phyloP scores from a whole-genome alignment of 1,140 invertebrate species.

The Bombus fervidus region DNA sequence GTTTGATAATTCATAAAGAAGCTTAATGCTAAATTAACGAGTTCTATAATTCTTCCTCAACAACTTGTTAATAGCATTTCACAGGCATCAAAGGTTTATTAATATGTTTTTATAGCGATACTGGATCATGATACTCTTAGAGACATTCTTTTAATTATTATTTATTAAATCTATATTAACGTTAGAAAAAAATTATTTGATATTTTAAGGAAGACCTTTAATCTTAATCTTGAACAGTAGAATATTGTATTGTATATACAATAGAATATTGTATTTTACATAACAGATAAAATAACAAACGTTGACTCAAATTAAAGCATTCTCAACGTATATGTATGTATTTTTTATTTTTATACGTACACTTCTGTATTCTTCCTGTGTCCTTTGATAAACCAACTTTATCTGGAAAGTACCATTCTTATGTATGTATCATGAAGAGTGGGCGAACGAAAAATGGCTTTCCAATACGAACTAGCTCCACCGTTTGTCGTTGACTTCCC shows the following conservation, averaged over 20 bases:
- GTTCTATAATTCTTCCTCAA: not conserved
- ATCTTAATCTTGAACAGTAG: not conserved
- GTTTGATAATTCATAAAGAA: not conserved
- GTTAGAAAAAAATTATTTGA: not conserved
- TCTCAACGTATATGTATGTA: no score
- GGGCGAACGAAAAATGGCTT: constrained; percentile 53
- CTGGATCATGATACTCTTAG: not conserved
- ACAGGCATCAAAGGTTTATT: no score
- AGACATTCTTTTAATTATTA: not conserved
- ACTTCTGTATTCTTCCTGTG: not conserved
- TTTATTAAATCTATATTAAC: not conserved
- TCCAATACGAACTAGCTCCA: constrained; percentile 42
- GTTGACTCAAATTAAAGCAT: no score
- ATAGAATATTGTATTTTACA: no score
- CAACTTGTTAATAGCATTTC: not conserved
- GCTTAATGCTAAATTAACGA: not conserved
- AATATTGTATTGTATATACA: no score
- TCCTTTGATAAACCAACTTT: constrained; percentile 39
- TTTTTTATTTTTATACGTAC: not conserved
- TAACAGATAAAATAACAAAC: no score
- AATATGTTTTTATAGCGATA: not conserved
- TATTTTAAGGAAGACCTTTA: not conserved
- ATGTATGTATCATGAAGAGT: not conserved
- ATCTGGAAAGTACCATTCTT: constrained; percentile 6
- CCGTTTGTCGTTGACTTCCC: constrained; percentile 32